These are phyloP conservation scores for Diachasma alloeum DNA, from an alignment of 1,140 invertebrate genomes.

Conservation along the genomic window DNA sequence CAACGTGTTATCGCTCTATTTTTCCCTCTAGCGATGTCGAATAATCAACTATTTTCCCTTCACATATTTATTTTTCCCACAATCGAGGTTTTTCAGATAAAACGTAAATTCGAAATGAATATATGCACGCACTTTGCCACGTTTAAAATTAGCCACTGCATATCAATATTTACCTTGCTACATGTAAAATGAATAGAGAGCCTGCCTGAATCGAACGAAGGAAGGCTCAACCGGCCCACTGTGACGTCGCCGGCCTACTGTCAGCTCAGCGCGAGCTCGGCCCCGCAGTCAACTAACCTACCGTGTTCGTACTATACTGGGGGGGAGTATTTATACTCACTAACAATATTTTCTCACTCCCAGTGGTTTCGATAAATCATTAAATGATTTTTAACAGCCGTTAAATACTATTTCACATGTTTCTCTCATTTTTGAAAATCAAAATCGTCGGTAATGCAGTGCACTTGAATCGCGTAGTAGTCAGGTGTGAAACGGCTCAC, in stretches of 20 bases:
- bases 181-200: conserved; percentile 67
- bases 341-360: conserved; percentile 34
- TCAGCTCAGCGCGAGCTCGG: conserved; percentile 64
- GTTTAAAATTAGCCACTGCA: conserved; percentile 43
- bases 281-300: conserved; percentile 65
- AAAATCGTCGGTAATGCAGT: conserved; percentile 22
- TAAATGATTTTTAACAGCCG: conserved; percentile 12
- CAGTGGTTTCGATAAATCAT: not conserved
- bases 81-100: not conserved
- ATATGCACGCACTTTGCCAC: conserved; percentile 34
- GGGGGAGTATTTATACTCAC: conserved; percentile 21
- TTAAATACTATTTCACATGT: not conserved
- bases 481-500: conserved; percentile 60
- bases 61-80: not conserved
- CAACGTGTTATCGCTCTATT: not conserved
- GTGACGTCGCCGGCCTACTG: conserved; percentile 68
- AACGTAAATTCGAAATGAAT: not conserved
- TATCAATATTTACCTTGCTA: conserved; percentile 66
- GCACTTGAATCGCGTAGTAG: conserved; percentile 54
- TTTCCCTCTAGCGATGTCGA: too few relatives aligned
- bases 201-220: conserved; percentile 65
- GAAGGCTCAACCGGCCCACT: conserved; percentile 66
- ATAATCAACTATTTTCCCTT: conserved; percentile 1
- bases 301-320: conserved; percentile 54
- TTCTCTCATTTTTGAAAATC: not conserved